Percentiles rank a stretch among this genome's conserved stretches.
phyloP scores from a whole-genome alignment of 2,888 invertebrate genomes.

The Gnatocerus cornutus region DNA sequence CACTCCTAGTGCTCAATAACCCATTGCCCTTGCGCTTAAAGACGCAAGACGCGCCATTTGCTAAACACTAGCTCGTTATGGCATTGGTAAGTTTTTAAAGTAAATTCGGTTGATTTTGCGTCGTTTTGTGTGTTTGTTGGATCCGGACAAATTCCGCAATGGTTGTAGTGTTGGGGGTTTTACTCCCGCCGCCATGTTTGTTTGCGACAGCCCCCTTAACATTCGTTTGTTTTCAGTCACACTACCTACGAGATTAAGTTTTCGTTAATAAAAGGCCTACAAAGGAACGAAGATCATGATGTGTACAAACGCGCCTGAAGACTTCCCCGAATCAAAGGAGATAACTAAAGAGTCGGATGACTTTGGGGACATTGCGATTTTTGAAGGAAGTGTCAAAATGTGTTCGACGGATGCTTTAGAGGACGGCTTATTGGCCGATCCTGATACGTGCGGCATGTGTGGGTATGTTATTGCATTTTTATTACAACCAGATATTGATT shows the following conservation, averaged over 20 bases:
- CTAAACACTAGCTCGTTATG: constrained; percentile 70
- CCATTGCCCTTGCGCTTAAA: constrained; percentile 67
- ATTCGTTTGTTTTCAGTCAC: constrained; percentile 63
- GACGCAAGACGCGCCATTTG: constrained; percentile 72
- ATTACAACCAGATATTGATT: constrained; percentile 7
- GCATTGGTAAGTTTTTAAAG: constrained; percentile 69
- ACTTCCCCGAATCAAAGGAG: constrained; percentile 62
- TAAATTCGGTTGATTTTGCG: background rate
- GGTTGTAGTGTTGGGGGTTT: constrained; percentile 16
- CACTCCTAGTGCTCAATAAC: constrained; percentile 60
- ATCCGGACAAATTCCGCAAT: background rate
- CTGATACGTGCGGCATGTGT: constrained; percentile 70
- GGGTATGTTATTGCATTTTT: constrained; percentile 64
- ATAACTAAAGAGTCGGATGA: constrained; percentile 63
- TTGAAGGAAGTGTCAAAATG: constrained; percentile 65
- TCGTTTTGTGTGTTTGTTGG: constrained; percentile 11
- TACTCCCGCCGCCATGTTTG: constrained; percentile 34
- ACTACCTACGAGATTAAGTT: constrained; percentile 66
- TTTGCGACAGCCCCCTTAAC: constrained; percentile 27
- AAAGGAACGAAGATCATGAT: constrained; percentile 52
- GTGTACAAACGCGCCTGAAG: constrained; percentile 54
- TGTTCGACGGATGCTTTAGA: constrained; percentile 67
- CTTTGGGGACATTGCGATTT: constrained; percentile 66
- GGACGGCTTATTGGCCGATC: constrained; percentile 69
- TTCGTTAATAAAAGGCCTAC: constrained; percentile 66